phyloP scores from a whole-genome alignment of 2,113 vertebrate species.

The Tylochromis polylepis region DNA sequence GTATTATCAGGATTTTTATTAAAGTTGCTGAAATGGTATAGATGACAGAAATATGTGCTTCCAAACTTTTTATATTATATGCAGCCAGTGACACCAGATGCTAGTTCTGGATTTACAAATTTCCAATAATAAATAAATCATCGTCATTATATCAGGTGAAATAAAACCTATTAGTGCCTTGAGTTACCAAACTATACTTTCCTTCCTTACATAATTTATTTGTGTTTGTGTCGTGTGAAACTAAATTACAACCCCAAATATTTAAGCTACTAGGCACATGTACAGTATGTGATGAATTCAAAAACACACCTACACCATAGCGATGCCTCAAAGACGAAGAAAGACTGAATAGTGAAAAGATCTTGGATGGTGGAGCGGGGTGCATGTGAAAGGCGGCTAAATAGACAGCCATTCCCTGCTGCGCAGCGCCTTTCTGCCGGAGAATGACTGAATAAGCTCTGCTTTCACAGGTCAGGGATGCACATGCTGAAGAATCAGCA shows the following conservation, averaged over 20 bases:
- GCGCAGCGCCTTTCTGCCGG: slow-evolving; percentile 57
- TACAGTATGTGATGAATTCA: not conserved
- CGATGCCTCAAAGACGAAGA: slow-evolving; percentile 23
- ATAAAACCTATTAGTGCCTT: fast-evolving
- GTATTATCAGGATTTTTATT: not conserved
- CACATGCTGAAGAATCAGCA: slow-evolving; percentile 74
- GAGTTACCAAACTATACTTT: not conserved
- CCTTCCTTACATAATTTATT: not conserved
- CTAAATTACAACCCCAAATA: not conserved
- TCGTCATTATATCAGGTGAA: not conserved
- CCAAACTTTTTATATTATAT: not conserved
- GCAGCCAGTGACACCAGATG: not conserved
- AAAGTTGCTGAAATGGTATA: not conserved
- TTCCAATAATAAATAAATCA: not conserved
- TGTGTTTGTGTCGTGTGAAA: not conserved
- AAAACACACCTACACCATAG: slow-evolving; percentile 22
- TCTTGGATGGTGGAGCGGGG: slow-evolving; percentile 45
- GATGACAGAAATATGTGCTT: fast-evolving
- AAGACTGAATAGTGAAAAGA: slow-evolving; percentile 37
- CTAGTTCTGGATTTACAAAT: not conserved
- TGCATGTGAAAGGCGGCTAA: slow-evolving; percentile 59
- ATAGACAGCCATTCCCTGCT: slow-evolving; percentile 64
- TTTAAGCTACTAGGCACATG: not conserved
- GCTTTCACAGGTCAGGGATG: slow-evolving; percentile 75
- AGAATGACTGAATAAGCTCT: slow-evolving; percentile 70